These are phyloP conservation scores for Brachyistius frenatus DNA, from an alignment of 2,113 vertebrate genomes.

Conservation along the genomic window DNA sequence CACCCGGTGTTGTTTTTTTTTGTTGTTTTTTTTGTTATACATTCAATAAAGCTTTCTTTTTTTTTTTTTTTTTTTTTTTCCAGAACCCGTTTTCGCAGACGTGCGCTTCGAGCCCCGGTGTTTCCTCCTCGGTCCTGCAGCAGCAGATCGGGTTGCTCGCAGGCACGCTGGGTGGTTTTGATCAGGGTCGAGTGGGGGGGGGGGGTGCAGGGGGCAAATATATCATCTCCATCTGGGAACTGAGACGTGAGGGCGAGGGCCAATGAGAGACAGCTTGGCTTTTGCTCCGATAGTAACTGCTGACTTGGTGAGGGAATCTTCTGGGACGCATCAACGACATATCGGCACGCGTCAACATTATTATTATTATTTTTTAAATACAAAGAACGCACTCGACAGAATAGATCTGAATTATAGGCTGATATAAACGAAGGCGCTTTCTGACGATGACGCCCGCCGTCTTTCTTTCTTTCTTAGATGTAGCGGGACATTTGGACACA, in stretches of 20 bases:
- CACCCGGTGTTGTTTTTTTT: constrained; percentile 16
- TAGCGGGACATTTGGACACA: too few relatives aligned
- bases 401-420: too few relatives aligned
- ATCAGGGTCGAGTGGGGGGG: not conserved
- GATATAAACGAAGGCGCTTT: too few relatives aligned
- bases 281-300: not conserved
- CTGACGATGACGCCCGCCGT: too few relatives aligned
- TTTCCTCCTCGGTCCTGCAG: constrained; percentile 8
- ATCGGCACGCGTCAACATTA: too few relatives aligned
- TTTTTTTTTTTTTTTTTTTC: not conserved
- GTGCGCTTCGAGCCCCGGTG: not conserved
- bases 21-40: constrained; percentile 2
- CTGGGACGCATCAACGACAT: too few relatives aligned
- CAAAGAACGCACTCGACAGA: too few relatives aligned
- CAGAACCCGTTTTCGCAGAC: constrained; percentile 7
- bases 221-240: constrained; percentile 29
- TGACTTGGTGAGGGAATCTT: too few relatives aligned
- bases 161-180: constrained; percentile 29
- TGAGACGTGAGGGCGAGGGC: constrained; percentile 14
- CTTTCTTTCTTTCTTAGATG: too few relatives aligned
- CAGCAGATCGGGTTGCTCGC: constrained; percentile 43
- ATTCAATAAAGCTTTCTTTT: constrained; percentile 48
- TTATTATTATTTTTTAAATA: too few relatives aligned
- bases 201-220: not conserved
- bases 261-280: constrained; percentile 52